phyloP scores from a whole-genome alignment of 2,797 vertebrate species.

The Botia kubotai region DNA sequence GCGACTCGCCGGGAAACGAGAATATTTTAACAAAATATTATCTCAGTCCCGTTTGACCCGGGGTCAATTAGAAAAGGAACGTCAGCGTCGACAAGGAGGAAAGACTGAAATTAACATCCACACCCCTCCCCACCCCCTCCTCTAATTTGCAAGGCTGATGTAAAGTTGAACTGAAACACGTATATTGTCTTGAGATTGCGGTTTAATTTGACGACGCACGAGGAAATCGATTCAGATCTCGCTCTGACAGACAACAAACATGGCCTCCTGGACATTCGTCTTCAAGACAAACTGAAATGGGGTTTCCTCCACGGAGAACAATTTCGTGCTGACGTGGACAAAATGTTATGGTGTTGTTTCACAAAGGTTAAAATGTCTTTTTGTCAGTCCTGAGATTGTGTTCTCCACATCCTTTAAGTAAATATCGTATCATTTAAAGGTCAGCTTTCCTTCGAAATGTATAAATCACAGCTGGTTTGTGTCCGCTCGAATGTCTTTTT shows the following conservation, averaged over 20 bases:
- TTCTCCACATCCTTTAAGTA: conserved; percentile 41
- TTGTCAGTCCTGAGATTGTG: background rate
- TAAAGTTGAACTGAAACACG: conserved; percentile 62
- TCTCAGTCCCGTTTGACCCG: conserved; percentile 77
- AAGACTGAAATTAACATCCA: conserved; percentile 64
- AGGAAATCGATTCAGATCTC: conserved; percentile 39
- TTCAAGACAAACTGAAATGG: conserved; percentile 23
- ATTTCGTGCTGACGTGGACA: conserved; percentile 25
- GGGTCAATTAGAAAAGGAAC: conserved; percentile 80
- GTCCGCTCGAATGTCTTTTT: conserved; percentile 6
- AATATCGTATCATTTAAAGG: conserved; percentile 43
- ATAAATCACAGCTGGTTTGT: conserved; percentile 20
- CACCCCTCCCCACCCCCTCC: conserved; percentile 55
- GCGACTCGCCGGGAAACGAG: conserved; percentile 76
- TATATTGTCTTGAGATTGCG: conserved; percentile 59
- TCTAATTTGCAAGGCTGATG: conserved; percentile 65
- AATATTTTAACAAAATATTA: conserved; percentile 85
- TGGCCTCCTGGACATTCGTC: conserved; percentile 19
- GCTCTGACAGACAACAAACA: conserved; percentile 29
- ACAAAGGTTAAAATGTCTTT: conserved; percentile 41
- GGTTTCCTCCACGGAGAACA: background rate
- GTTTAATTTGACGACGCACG: conserved; percentile 51
- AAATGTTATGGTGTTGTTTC: conserved; percentile 7
- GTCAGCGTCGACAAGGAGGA: conserved; percentile 64
- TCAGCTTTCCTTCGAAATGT: conserved; percentile 41